Base-by-base conservation (phyloP, 2,797 vertebrate species). In the Dipus sagitta region DNA sequence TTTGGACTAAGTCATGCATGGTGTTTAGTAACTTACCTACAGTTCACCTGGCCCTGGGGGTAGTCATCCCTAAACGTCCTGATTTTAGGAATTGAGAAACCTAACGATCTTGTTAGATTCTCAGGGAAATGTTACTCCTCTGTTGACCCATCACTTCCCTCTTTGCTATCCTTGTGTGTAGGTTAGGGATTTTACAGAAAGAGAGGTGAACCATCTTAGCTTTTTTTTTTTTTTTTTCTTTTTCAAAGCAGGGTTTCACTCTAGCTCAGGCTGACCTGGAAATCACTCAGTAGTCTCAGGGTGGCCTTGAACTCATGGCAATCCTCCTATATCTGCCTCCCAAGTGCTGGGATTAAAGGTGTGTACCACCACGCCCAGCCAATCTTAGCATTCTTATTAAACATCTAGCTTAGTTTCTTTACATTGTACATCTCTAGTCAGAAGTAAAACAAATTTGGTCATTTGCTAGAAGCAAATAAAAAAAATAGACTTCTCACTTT, bases 371-470 rank as follows among this genome's bases (percentile, higher is more conserved):
- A 47, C 11, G 47, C 47, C 47, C 47, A 7, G 47, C 47, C 47
- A 47, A 47, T 47, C 5, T 47, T 47, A 47, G 47, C 11, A 47
- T 47, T 47, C 11, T 47, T 47, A 47, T 47, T 47, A 47, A 47
- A 47, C 18, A 17, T 28, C 67, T 1, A 64, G 10, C 28, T 75
- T 64, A 54, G 11, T 70, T 91, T 76, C 20, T 26, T 87, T 84
- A 77, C 20, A 30, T 90, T 47, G 60, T 30, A 86, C 3, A 15
- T 75, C 52, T 71, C 38, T 76, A 28, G 5, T 60, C 42, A 80
- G 38, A 88, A 85, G 75, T n/a, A 85, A n/a, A 91, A 88, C 30
- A 91, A 88, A 72, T 68, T 65, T 68, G 21, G 72, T 13, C 26
- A 62, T 68, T 87, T 90, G 20, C 84, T 88, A n/a, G 30, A 32